Base-by-base conservation (phyloP, 2,797 vertebrate genomes). In the Choloepus didactylus region DNA sequence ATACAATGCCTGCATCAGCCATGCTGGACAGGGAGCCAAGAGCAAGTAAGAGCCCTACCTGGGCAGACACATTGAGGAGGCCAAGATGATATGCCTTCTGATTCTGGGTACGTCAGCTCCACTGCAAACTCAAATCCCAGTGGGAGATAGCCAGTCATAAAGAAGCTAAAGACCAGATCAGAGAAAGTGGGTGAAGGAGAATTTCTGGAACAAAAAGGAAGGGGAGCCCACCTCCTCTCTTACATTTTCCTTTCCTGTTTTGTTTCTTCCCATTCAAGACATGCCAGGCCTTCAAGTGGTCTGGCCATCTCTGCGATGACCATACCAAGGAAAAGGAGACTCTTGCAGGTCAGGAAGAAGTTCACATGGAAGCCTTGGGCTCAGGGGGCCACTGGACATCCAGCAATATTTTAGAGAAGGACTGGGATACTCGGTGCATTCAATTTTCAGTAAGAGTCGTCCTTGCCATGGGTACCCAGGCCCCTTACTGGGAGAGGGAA, bases 111-210 rank as follows among this genome's bases (percentile, higher is more conserved):
- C 0, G 99, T 99, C 97, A 99, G 98, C 97, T 99, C 99, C 16
- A 98, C 99, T 2, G 99, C 99, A 98, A 99, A 99, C 98, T 99
- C 99, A 96, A 99, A 99, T 59, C 99, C 99, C 96, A 99, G 97
- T 0, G 99, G 99, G 79, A 99, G 98, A 97, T 99, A 99, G 27
- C 99, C 99, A 0, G 99, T 99, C 99, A 99, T 99, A 97, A 99
- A 99, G 98, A 99, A 99, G 76, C 99, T 99, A 92, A 77, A 89
- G 92, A 85, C 67, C 93, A 87, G 91, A 73, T 83, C 59, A 93
- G 0, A 94, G 73, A 96, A 93, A 89, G 59, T 67, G 88, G 56
- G 21, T 67, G 41, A 62, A 89, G 19, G 81, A 35, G 44, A 95
- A 76, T 4, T 79, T 75, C 29, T 35, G 83, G 94, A 86, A 81